Base-by-base conservation (phyloP, 2,113 vertebrate genomes). In the Chelonoidis abingdonii region DNA sequence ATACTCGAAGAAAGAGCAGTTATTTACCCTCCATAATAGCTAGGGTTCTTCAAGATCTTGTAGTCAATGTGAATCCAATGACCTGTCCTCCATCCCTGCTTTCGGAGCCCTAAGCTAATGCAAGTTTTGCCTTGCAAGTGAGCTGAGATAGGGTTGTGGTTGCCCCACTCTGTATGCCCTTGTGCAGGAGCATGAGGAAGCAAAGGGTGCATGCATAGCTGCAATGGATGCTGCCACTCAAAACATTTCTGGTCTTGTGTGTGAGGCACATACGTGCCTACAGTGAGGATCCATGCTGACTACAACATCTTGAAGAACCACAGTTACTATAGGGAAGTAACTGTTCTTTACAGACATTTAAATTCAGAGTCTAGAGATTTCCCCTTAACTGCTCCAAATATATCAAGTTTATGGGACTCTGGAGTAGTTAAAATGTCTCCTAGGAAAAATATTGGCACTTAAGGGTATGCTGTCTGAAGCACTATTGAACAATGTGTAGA, bases 381-480 rank as follows among this genome's bases (percentile, higher is more conserved):
- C 59, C 41, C 65, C 92, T 89, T 54, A 92, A 72, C 16, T n/a
- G 53, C 62, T 89, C 84, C 16, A 93, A 95, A 95, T 5, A 11
- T 44, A 89, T 91, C 80, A 94, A 24, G 82, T 92, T 89, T 85
- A 44, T 89, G 93, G 76, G 84, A 85, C 82, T 91, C 53, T 52
- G 27, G 62, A 93, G 56, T 80, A 87, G 89, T 94, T 92, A 89
- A 92, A 84, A 19, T 78, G n/a, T 91, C 50, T 93, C 62, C 78
- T 76, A 49, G 35, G 90, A 49, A 88, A 97, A 93, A 80, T 89
- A 83, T 72, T 75, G 65, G 25, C 49, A 14, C 83, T 93, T 49
- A 41, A 31, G 56, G 12, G 11, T 47, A 94, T 83, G 49, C 31
- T 41, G 35, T 49, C 75, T 93, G 1, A 3, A 91, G 52, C 53